Base-by-base conservation (phyloP, 1,140 invertebrate species). In the Caenorhabditis brenneri region DNA sequence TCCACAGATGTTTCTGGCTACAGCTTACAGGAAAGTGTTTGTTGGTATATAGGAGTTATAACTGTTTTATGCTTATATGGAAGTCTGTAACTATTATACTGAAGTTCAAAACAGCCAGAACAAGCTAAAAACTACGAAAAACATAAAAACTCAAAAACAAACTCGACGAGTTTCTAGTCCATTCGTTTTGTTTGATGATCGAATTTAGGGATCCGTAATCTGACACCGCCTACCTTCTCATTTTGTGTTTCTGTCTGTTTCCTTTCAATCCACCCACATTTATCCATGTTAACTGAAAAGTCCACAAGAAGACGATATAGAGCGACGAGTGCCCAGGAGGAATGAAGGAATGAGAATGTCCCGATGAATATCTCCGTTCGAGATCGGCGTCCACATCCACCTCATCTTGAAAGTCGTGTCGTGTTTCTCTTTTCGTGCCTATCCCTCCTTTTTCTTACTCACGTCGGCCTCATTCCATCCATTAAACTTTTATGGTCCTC, bases 401-500 rank as follows among this genome's bases (percentile, higher is more conserved):
- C 65, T 74, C 65, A 74, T 74, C 65, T 74, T 22, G 65, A 74
- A 74, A 74, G 65, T 74, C 36, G 65, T 74, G 65, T 74, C 65
- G 33, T 74, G 36, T 74, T 42, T 42, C 65, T 74, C 65, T 46
- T 27, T 24, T 24, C 65, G 42, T 74, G 65, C 65, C 65, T 74
- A 74, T 74, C 29, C 36, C n/a, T 12, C 46, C 65, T 24, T 29
- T 24, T 24, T 36, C 36, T 74, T n/a, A 74, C 58, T 65, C 27
- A 24, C 27, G 10, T 36, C 31, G 65, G n/a, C 65, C 65, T 74
- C 65, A 74, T 74, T 74, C n/a, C 65, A 42, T 42, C 65, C 36
- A 74, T 74, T 74, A 74, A 74, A 74, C 65, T 74, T 74, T 74
- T 74, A 74, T 74, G 65, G 65, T 74, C 65, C 65, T 74, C 65